Base-by-base conservation (phyloP, 2,797 vertebrate species). In the Avahi laniger region DNA sequence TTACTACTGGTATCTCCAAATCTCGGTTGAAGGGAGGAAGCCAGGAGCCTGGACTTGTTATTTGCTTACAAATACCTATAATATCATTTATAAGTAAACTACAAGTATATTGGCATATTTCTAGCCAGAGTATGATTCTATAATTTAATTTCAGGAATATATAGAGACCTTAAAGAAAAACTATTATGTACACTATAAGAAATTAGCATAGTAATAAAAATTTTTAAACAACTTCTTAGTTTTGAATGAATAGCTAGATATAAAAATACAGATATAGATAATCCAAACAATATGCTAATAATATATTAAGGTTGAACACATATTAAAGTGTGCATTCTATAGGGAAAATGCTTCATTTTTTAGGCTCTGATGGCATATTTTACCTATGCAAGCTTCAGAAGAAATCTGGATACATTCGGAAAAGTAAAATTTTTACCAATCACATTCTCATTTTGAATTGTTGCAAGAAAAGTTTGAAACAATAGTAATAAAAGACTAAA, bases 141-240 rank as follows among this genome's bases (percentile, higher is more conserved):
- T 72, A 46, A 35, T 88, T 95, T 93, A 81, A 93, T 85, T 73
- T 93, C 72, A 94, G 35, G 48, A 24, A 59, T 70, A 67, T 30
- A 79, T 0, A 78, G 57, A 81, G 9, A 72, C 59, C 92, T 35
- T 79, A 93, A 95, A 88, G 69, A 20, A 92, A 93, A 91, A 63
- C 28, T 5, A 28, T 70, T 38, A 28, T 48, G 22, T 65, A 63
- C 5, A 61, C 1, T 22, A 7, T 82, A 52, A 72, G 43, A 83
- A 79, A 93, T 87, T 38, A 78, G 76, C 3, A 61, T 20, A 90
- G 46, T 43, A 67, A 35, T 82, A 59, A 59, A 48, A 26, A 46
- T 4, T 72, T 87, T 93, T 48, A 88, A 78, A 89, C 7, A 72
- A 87, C 33, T 43, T 89, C 18, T 75, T 46, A 78, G 20, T 35